Base-by-base conservation (phyloP, 2,888 invertebrate genomes). In the Amphimallon solstitiale region DNA sequence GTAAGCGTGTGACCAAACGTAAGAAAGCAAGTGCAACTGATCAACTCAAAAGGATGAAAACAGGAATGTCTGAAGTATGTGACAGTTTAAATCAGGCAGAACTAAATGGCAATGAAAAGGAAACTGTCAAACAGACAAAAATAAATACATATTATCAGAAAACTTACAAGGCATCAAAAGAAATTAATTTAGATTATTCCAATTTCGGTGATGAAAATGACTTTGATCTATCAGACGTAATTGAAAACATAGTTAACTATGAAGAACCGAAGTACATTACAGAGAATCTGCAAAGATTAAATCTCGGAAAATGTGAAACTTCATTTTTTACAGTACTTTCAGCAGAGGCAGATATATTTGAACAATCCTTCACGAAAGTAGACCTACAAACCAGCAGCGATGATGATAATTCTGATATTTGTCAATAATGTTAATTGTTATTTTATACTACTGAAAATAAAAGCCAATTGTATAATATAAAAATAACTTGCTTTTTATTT, bases 271-370 rank as follows among this genome's bases (percentile, higher is more conserved):
- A 69, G 12, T 73, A 75, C 40, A 63, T 78, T 2, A 52, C 63
- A 23, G 63, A 74, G 35, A 71, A 75, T 51, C 65, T 76, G 46
- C 60, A 70, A 43, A 63, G 72, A 59, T 48, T 72, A 14, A 45
- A 71, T n/a, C 19, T 19, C 3, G 52, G 63, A 5, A 68, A 71
- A 29, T 63, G 72, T 19, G 73, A 77, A 67, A 66, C 77, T 0
- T 77, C 76, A 70, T 80, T 81, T 61, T 80, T 80, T 60, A 72
- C 74, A 2, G 72, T 63, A 5, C 69, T 73, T 29, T 68, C 70
- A 1, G 83, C 81, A 48, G 84, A 83, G 37, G 79, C 83, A n/a
- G 89, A 90, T 78, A 84, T 85, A 9, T 90, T 90, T 75, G 89
- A 90, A 79, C 83, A 85, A 74, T 85, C 88, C 2, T 77, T 89